These are phyloP conservation scores for Carassius gibelio DNA, from an alignment of 2,113 vertebrate species.

Conservation along the genomic window DNA sequence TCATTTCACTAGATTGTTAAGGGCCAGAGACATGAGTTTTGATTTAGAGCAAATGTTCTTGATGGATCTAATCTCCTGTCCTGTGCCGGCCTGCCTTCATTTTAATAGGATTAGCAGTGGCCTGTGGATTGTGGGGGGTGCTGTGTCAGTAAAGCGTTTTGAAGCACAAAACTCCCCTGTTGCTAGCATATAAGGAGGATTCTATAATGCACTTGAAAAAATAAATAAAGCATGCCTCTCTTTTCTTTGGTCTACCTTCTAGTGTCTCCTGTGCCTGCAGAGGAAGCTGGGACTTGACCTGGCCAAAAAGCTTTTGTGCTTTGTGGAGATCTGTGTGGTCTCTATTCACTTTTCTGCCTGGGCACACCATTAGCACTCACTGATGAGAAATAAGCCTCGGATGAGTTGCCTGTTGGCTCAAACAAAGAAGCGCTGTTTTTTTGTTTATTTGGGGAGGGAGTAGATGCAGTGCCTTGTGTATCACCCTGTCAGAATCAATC, in stretches of 20 bases:
- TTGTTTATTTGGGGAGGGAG: conserved; percentile 41
- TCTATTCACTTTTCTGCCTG: conserved; percentile 55
- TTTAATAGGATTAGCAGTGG: conserved; percentile 77
- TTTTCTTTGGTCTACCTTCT: conserved; percentile 29
- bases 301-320: conserved; percentile 65
- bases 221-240: conserved; percentile 47
- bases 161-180: conserved; percentile 67
- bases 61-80: conserved; percentile 73
- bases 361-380: conserved; percentile 62
- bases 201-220: conserved; percentile 59
- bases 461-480: conserved; percentile 47
- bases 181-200: conserved; percentile 60
- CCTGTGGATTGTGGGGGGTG: conserved; percentile 63
- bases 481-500: conserved; percentile 67
- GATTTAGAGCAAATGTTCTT: conserved; percentile 72
- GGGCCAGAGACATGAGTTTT: conserved; percentile 73
- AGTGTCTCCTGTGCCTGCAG: conserved; percentile 26
- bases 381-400: conserved; percentile 53
- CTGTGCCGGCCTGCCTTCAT: conserved; percentile 69
- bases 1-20: conserved; percentile 55
- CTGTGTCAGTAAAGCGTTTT: conserved; percentile 70
- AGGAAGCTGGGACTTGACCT: conserved; percentile 70
- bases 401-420: conserved; percentile 65
- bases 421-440: conserved; percentile 62
- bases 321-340: conserved; percentile 68